Base-by-base conservation (phyloP, 1,140 invertebrate genomes). In the Brachionus sp. region DNA sequence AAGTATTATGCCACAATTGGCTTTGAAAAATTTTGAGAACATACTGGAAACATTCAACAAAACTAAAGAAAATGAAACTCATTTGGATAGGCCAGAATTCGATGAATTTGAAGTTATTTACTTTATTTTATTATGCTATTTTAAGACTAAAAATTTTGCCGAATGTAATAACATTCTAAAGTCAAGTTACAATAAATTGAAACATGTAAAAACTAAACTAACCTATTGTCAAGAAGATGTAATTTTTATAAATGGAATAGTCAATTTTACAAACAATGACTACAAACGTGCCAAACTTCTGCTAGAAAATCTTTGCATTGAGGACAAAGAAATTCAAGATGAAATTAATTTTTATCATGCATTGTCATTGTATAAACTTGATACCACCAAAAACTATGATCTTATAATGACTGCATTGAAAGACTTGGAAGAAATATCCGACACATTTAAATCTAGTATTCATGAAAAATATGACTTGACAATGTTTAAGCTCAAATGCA, bases 291-390 rank as follows among this genome's bases (percentile, higher is more conserved):
- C 42, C 23, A 25, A 7, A 46, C 9, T 7, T 1, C 44, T 75
- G 44, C 44, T 75, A 3, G 44, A 46, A 75, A 75, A 75, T 75
- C 19, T 75, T 7, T 19, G 44, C 25, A 35, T 46, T 5, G 7
- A 44, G 0, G 70, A 75, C 25, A 13, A 2, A 4, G 39, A 75
- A 46, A 75, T 75, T 75, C 70, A 75, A 50, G 25, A 75, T 50
- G 70, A 75, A 39, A 75, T 75, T 12, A 75, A 75, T 29, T 75
- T 75, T 46, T 46, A 75, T 10, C 39, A 75, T 12, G 39, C 70
- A 42, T 23, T 75, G 16, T 44, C 39, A 2, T 25, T 75, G 16
- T 75, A 75, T 25, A 75, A 75, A 33, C 12, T 75, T 10, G 44
- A 75, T 33, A 5, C 7, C 7, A 25, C 25, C 23, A 75, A 75